These are phyloP conservation scores for Trichonephila inaurata DNA, from an alignment of 1,140 invertebrate genomes.

Conservation along the genomic window DNA sequence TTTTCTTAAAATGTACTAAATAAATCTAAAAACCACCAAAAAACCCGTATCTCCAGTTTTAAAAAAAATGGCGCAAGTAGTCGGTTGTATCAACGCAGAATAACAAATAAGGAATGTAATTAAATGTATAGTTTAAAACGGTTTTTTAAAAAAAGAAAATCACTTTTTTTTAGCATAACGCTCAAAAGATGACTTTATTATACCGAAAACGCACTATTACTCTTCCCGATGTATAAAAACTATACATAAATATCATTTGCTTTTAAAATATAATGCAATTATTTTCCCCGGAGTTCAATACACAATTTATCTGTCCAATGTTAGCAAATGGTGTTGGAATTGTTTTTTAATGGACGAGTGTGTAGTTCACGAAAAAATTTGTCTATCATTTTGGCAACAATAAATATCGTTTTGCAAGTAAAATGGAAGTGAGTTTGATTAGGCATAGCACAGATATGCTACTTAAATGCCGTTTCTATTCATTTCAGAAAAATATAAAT, in stretches of 20 bases:
- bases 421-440: slow-evolving; percentile 48
- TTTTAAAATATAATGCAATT: neutral
- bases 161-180: no score
- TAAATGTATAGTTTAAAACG: no score
- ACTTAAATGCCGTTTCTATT: neutral
- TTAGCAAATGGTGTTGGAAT: slow-evolving; percentile 18
- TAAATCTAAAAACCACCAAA: no score
- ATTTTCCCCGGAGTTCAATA: neutral
- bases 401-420: slow-evolving; percentile 33
- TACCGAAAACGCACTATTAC: no score
- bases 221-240: neutral
- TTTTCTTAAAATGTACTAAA: no score
- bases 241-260: neutral
- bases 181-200: no score
- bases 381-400: slow-evolving; percentile 39
- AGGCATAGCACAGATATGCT: neutral
- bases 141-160: no score
- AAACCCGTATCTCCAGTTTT: no score
- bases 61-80: no score
- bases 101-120: no score
- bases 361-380: neutral
- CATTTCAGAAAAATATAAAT: neutral
- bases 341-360: slow-evolving; percentile 18
- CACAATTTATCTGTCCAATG: neutral
- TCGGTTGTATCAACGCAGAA: no score